Evolutionary conservation across 2,113 vertebrate genomes (phyloP), one percentile per base, ranked within the genome.

Genomic region (Heterotis niloticus): DNA sequence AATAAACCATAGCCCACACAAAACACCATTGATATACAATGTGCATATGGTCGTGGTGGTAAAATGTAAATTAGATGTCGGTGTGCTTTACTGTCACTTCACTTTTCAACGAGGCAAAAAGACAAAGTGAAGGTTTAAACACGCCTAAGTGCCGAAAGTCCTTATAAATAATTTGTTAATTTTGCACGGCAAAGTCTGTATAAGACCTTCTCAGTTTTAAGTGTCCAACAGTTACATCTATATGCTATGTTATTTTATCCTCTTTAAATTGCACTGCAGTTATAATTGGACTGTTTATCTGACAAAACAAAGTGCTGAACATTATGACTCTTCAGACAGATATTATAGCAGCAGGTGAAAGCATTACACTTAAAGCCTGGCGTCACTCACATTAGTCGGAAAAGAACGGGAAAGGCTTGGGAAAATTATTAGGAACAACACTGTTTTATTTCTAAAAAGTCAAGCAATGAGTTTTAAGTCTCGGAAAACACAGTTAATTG

Each of bases 401-500:
- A 10, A 14, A 74, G 57, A 28, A 4, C n/a, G 24, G 70, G 34
- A 44, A 44, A 44, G 51, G 44, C n/a, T 24, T n/a, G 26, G 23
- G 16, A 13, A 26, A 74, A 23, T 54, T 56, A 57, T 74, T 74
- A 57, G n/a, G 69, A 54, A n/a, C 23, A 44, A 44, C 34, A 44
- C 7, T 7, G 34, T 44, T 44, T 62, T 62, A 20, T 20, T n/a
- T n/a, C n/a, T n/a, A n/a, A n/a, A n/a, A n/a, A n/a, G n/a, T n/a
- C n/a, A n/a, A n/a, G n/a, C n/a, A n/a, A 59, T 74, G 71, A 74
- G 26, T 59, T 23, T 24, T n/a, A 74, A 72, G 70, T 52, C 34
- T 56, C 67, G 57, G 57, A 52, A 59, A 69, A 78, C 34, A 54
- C 52, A 66, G 57, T n/a, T 78, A 66, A 78, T 29, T 56, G 65